These are phyloP conservation scores for Aphidoletes aphidimyza DNA, from an alignment of 2,888 invertebrate species.

Conservation along the genomic window DNA sequence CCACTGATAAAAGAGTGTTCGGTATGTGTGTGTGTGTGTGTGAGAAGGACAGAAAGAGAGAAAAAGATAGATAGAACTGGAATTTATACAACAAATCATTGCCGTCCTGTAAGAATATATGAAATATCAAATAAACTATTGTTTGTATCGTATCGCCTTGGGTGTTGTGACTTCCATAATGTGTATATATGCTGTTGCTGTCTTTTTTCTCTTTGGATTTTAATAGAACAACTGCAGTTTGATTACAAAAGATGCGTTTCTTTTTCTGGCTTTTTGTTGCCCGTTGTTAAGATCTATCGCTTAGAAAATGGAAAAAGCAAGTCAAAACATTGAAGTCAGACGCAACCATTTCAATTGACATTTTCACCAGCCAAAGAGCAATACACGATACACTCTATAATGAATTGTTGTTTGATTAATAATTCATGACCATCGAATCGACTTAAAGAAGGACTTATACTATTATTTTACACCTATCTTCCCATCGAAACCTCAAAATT, in stretches of 20 bases:
- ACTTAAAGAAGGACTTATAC: background rate
- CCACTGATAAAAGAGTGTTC: background rate
- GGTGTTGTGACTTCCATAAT: background rate
- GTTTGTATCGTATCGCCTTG: background rate
- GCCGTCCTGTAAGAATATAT: background rate
- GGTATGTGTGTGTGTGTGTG: too few relatives aligned
- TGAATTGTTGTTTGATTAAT: slow-evolving; percentile 25
- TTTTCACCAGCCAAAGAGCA: background rate
- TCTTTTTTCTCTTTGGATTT: too few relatives aligned
- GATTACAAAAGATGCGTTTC: background rate
- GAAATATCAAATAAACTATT: slow-evolving; percentile 31
- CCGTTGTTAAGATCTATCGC: too few relatives aligned
- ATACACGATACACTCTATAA: background rate
- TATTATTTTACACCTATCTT: slow-evolving; percentile 19
- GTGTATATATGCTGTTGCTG: too few relatives aligned
- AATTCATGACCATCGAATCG: background rate
- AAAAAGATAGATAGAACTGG: background rate
- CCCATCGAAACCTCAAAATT: background rate
- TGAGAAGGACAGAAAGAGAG: too few relatives aligned
- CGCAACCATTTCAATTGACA: background rate
- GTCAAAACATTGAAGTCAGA: background rate
- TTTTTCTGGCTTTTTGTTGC: background rate
- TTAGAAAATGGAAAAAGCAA: background rate
- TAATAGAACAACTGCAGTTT: background rate
- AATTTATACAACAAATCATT: background rate